These are phyloP conservation scores for Mythimna vitellina DNA, from an alignment of 2,888 invertebrate genomes.

Conservation along the genomic window DNA sequence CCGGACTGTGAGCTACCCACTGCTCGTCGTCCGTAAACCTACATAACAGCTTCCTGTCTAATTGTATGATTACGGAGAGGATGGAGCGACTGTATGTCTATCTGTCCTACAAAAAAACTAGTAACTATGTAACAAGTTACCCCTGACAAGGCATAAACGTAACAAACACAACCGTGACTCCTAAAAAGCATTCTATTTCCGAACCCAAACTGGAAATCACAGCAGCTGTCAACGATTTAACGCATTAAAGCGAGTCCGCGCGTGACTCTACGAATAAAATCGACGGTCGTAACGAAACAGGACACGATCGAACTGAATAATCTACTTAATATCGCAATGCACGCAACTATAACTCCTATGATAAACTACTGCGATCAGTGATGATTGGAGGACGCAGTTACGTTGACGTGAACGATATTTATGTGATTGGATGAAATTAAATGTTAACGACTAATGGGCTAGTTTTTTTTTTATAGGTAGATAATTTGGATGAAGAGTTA, in stretches of 20 bases:
- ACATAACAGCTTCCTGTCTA: not conserved
- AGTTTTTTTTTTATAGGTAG: too few species aligned
- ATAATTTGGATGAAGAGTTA: too few species aligned
- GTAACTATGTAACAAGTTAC: not conserved
- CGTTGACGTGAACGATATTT: constrained; percentile 38
- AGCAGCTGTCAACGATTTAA: constrained; percentile 55
- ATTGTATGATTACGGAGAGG: not conserved
- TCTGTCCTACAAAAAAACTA: not conserved
- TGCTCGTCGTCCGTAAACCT: too few species aligned
- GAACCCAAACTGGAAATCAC: constrained; percentile 24
- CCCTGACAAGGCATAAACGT: not conserved
- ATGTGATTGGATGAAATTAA: constrained; percentile 14
- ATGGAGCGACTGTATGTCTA: not conserved
- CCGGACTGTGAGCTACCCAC: too few species aligned
- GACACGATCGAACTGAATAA: constrained; percentile 51
- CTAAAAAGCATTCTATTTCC: constrained; percentile 35
- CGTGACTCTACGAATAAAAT: constrained; percentile 62
- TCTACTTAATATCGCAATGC: constrained; percentile 59
- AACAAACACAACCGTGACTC: constrained; percentile 3
- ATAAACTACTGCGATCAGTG: constrained; percentile 48
- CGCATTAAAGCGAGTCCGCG: constrained; percentile 47
- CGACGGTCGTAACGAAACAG: constrained; percentile 53
- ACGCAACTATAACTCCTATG: constrained; percentile 61
- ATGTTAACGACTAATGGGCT: constrained; percentile 3
- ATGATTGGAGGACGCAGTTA: constrained; percentile 44